phyloP scores from a whole-genome alignment of 2,113 vertebrate genomes.

The Vulpes ferrilata region DNA sequence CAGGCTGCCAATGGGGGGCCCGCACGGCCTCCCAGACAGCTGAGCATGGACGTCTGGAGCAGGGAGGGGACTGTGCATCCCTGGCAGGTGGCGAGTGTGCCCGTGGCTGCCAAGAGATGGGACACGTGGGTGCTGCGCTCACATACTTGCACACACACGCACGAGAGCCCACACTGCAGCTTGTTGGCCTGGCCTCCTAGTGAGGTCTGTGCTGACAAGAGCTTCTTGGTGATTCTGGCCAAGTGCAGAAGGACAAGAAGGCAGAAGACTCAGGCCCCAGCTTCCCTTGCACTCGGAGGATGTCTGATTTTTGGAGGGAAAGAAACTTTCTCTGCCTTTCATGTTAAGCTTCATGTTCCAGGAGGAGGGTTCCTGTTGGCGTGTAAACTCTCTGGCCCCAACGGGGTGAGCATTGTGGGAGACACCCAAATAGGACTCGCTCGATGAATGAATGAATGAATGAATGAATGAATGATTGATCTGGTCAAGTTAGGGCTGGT shows the following conservation, averaged over 20 bases:
- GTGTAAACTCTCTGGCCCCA: neutral
- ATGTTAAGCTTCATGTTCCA: neutral
- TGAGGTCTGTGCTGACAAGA: neutral
- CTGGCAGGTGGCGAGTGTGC: neutral
- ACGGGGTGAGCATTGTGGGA: too few species aligned
- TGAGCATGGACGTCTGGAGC: fast-evolving
- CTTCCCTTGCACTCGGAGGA: neutral
- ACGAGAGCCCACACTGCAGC: neutral
- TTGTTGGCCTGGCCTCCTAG: fast-evolving
- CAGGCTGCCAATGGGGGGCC: fast-evolving
- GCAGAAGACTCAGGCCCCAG: neutral
- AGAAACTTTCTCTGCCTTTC: neutral
- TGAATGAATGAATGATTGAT: neutral
- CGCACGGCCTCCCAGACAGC: neutral
- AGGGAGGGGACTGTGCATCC: neutral
- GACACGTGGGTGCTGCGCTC: fast-evolving
- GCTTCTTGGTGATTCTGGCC: neutral
- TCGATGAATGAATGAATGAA: neutral
- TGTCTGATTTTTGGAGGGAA: neutral
- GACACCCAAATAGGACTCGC: neutral
- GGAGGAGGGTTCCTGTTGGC: fast-evolving
- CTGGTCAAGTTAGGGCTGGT: neutral
- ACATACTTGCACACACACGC: neutral
- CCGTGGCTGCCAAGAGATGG: neutral
- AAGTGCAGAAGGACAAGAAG: neutral